phyloP scores from a whole-genome alignment of 1,140 invertebrate species.

The Saxidomus purpurata region DNA sequence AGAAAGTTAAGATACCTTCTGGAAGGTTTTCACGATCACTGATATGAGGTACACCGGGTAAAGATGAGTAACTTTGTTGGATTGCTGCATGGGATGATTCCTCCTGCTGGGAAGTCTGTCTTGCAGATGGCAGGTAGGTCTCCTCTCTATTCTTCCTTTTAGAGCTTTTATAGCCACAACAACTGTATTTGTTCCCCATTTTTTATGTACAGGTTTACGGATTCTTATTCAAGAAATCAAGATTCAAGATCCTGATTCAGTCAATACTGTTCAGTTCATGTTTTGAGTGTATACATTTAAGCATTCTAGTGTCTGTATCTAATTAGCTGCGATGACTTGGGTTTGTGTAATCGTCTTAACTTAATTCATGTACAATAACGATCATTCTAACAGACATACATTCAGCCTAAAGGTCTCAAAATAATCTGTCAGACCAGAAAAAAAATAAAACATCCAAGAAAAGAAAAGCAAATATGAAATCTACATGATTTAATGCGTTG shows the following conservation, averaged over 20 bases:
- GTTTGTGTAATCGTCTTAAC: no score
- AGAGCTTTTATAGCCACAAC: conserved; percentile 85
- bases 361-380: not conserved
- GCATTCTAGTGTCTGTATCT: not conserved
- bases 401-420: no score
- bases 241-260: not conserved
- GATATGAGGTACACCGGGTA: conserved; percentile 93
- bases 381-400: not conserved
- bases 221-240: not conserved
- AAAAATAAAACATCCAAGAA: no score
- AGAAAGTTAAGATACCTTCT: conserved; percentile 89
- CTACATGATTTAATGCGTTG: not conserved
- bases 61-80: conserved; percentile 90
- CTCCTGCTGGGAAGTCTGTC: conserved; percentile 21
- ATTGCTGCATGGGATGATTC: conserved; percentile 46
- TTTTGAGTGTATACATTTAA: not conserved
- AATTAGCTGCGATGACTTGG: not conserved
- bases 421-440: no score
- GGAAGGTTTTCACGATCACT: conserved; percentile 95
- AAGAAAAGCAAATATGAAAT: no score
- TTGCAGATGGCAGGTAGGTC: conserved; percentile 83
- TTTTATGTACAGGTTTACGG: not conserved
- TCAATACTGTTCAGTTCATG: no score
- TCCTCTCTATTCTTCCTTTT: conserved; percentile 74
- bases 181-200: conserved; percentile 87